A percentile compares a stretch with the other conserved stretches of the same genome.
These are phyloP conservation scores for Falco biarmicus DNA, from an alignment of 2,797 vertebrate species.

Conservation along the genomic window DNA sequence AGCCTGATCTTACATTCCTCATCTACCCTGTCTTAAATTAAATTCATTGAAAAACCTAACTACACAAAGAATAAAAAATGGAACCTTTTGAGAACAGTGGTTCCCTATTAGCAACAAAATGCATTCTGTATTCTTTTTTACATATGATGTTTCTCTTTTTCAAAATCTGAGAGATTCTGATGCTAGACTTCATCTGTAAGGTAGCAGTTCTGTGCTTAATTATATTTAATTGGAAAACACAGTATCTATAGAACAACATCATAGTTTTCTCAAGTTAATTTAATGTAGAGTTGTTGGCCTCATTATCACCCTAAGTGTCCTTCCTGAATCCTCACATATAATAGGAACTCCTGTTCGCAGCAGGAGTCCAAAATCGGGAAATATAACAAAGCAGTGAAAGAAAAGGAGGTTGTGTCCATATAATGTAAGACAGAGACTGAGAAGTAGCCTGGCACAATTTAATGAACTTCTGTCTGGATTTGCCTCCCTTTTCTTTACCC, in stretches of 20 bases:
- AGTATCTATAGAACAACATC: neutral
- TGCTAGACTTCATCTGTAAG: neutral
- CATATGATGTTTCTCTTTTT: neutral
- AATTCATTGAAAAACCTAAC: neutral
- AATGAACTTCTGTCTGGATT: neutral
- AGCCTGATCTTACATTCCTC: neutral
- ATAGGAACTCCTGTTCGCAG: neutral
- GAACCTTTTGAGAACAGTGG: neutral
- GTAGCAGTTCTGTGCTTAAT: neutral
- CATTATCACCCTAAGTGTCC: neutral
- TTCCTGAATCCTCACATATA: neutral
- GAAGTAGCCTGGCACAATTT: neutral
- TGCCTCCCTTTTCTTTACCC: neutral
- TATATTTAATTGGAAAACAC: neutral
- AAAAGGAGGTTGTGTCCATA: neutral
- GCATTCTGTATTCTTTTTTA: neutral
- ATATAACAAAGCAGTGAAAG: neutral
- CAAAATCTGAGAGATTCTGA: neutral
- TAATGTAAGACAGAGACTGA: neutral
- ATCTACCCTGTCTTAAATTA: neutral
- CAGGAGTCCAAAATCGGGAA: neutral
- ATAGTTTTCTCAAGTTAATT: neutral
- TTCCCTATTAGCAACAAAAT: neutral
- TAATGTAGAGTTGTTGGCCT: neutral
- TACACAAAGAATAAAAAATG: neutral